phyloP scores from a whole-genome alignment of 2,797 vertebrate species.

The Poecilia gillii region DNA sequence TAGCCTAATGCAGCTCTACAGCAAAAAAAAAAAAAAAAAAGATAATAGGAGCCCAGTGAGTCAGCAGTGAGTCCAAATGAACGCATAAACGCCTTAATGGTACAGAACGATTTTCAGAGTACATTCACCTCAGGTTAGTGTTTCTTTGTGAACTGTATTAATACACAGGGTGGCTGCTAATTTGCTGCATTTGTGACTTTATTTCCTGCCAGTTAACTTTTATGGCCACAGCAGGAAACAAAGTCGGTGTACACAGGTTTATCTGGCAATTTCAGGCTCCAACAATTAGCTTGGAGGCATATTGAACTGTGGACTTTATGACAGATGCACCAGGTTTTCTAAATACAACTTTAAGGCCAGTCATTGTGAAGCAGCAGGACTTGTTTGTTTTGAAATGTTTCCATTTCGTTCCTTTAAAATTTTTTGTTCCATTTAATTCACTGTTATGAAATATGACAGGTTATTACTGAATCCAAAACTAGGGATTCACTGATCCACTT shows the following conservation, averaged over 20 bases:
- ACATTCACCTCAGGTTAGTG: background rate
- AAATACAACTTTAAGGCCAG: background rate
- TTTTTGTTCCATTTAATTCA: background rate
- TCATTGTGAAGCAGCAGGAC: background rate
- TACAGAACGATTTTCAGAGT: background rate
- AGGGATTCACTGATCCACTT: background rate
- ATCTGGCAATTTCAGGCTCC: slow-evolving; percentile 1
- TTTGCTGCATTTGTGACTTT: slow-evolving; percentile 8
- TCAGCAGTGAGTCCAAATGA: slow-evolving; percentile 27
- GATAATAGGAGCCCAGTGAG: slow-evolving; percentile 50
- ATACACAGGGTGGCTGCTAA: slow-evolving; percentile 13
- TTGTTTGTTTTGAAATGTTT: background rate
- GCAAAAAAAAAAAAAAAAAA: slow-evolving; percentile 20
- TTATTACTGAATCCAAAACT: background rate
- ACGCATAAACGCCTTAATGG: slow-evolving; percentile 11
- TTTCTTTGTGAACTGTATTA: slow-evolving; percentile 20
- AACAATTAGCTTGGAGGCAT: slow-evolving; percentile 2
- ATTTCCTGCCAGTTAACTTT: slow-evolving; percentile 22
- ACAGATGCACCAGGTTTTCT: background rate
- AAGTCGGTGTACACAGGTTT: slow-evolving; percentile 3
- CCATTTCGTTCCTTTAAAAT: background rate
- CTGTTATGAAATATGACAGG: background rate
- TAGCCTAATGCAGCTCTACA: slow-evolving; percentile 48
- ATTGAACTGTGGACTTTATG: background rate
- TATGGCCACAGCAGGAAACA: slow-evolving; percentile 11